Base-by-base conservation (phyloP, 2,888 invertebrate species). In the Catocala nupta region DNA sequence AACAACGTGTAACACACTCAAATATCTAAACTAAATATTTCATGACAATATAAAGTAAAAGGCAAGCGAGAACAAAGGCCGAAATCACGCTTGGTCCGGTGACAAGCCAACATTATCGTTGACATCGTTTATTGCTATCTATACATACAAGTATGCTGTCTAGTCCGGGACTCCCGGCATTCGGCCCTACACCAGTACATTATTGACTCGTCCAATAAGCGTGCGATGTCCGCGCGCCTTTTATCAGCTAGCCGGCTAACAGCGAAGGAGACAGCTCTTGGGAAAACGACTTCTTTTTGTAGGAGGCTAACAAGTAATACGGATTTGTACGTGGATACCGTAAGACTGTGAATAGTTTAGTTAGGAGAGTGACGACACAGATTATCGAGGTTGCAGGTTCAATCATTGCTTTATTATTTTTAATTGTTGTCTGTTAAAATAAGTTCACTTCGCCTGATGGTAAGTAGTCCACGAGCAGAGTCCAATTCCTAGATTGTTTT, bases 141-240 rank as follows among this genome's bases (percentile, higher is more conserved):
- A 83, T 82, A 84, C 79, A 81, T 83, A 87, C 83, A 88, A 85
- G 82, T 86, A 86, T 84, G 85, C 75, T 80, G 82, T 81, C 80
- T 63, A 58, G 80, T 76, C 75, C 77, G 3, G 25, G 25, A 3
- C 25, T 25, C 25, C 25, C 78, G 81, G 82, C 83, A 84, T 85
- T 82, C 82, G 85, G 83, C 85, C 89, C 81, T 84, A 80, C 79
- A 71, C 69, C 81, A 83, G 86, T 82, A 91, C 93, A 90, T 93
- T 93, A 94, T 94, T 93, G 93, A 92, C 93, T 92, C 86, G 90
- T 92, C 90, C 93, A 93, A 94, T 93, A 92, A 93, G 86, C 89
- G 91, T 81, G 84, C 87, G 81, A 88, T 86, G 87, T 81, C 86
- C 89, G 88, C 82, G 84, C 85, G 92, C 86, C 92, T 91, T 91